Percentiles rank a stretch among this genome's conserved stretches.
Evolutionary conservation across 1,140 invertebrate genomes (phyloP).

Genomic region (Drosophila cardini): DNA sequence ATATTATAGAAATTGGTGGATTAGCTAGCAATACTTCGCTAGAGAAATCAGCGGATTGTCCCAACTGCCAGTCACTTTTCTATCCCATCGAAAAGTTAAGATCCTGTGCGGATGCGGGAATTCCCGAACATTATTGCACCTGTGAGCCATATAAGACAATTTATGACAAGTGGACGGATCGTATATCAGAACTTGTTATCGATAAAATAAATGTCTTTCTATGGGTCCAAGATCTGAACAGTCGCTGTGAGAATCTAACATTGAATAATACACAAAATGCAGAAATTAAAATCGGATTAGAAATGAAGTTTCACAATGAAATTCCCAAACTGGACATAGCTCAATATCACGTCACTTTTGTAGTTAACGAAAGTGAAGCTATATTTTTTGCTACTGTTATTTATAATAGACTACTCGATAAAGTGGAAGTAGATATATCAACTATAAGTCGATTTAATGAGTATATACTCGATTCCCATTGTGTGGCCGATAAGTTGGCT

Average conservation of each 20-base stretch:
- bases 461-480: constrained; percentile 86
- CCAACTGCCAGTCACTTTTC: constrained; percentile 86
- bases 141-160: constrained; percentile 87
- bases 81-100: constrained; percentile 83
- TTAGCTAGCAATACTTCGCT: background rate
- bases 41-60: constrained; percentile 83
- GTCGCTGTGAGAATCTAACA: constrained; percentile 40
- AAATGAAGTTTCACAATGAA: constrained; percentile 26
- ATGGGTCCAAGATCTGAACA: constrained; percentile 46
- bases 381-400: constrained; percentile 87
- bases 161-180: constrained; percentile 54
- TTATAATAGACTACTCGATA: constrained; percentile 67
- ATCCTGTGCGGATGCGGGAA: constrained; percentile 89
- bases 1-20: constrained; percentile 80
- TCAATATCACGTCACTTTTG: constrained; percentile 57
- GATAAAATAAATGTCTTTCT: constrained; percentile 83
- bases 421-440: constrained; percentile 55
- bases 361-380: constrained; percentile 77
- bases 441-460: constrained; percentile 87
- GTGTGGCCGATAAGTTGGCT: constrained; percentile 85
- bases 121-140: constrained; percentile 91
- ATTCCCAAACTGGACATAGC: constrained; percentile 15
- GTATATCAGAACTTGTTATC: constrained; percentile 71
- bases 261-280: constrained; percentile 51
- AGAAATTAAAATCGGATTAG: constrained; percentile 39